Evolutionary conservation across 2,113 vertebrate species (phyloP), one percentile per base, ranked within the genome.

Genomic region (Carassius auratus): DNA sequence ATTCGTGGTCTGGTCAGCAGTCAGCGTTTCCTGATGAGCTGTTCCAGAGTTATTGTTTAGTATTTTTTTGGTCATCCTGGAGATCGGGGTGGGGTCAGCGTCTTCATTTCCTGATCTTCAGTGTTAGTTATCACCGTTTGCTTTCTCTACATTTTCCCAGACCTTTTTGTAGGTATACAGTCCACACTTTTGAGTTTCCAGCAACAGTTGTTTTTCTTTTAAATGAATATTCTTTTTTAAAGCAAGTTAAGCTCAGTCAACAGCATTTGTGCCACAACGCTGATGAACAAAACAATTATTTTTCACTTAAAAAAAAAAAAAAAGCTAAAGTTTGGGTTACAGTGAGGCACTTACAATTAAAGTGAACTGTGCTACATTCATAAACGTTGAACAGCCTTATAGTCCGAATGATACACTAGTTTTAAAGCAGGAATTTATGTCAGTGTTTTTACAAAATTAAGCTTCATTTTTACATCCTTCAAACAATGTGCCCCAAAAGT

Each of bases 81-180:
- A 80, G 81, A 81, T 83, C 73, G 19, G 85, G 73, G 61, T 38
- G 73, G 78, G 62, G 74, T 30, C 12, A 85, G 81, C 38, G 52
- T 86, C 82, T 88, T 88, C 87, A 91, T 93, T 94, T 95, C 93
- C 94, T 94, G 45, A 8, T 84, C 89, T 90, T 90, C 69, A 90
- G 62, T 85, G 85, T 88, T 69, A 59, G 87, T 91, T 92, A 91
- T 93, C 87, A 88, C 64, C 89, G 87, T 90, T 92, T 92, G 90
- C 86, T 90, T 90, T 90, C 86, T 87, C 86, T 83, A 84, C 52
- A 77, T 89, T 88, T 89, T 48, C 76, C 64, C 90, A 86, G 79
- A 13, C 83, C 7, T 5, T 61, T 48, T 89, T 87, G 45, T 82
- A 59, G 87, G 87, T 84, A 68, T 68, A 87, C 3, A 38, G 71